Evolutionary conservation across 1,140 invertebrate species (phyloP), one percentile per base, ranked within the genome.

Genomic region (Diabrotica virgifera): DNA sequence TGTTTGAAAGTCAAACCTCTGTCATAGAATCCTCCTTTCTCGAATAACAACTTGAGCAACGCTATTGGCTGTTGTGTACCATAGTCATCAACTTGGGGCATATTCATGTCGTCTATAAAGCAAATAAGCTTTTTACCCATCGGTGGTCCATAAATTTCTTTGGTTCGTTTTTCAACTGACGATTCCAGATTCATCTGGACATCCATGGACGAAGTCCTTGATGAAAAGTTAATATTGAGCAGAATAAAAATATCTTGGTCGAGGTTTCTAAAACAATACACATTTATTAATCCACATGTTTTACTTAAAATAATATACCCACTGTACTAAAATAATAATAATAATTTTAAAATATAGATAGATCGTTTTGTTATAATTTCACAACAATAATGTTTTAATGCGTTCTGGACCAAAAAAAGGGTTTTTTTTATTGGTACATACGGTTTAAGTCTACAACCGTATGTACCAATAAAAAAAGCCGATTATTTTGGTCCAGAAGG

Each of bases 81-180:
- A 75, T 96, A 96, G 1, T 86, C 90, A 72, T 84, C 82, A 36
- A 94, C 90, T 80, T 92, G 86, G 46, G 94, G 93, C 93, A 95
- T 95, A 78, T 96, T 95, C 87, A 97, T 89, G 73, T 97, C 93
- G 77, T 97, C 95, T 68, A 97, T 90, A 76, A 96, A 96, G 68
- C 94, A 85, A 52, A 95, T 82, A 69, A 96, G 82, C 73, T 90
- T 89, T 81, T 94, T 96, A 13, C 93, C 93, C 51, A 90, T 83
- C 5, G 92, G 87, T 60, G 94, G 94, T 0, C 94, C 94, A 75
- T 90, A 96, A 13, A 89, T 88, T 76, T 95, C 90, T 78, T 94
- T 94, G 5, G 93, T 95, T 68, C 93, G 82, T 79, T 95, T 96
- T 74, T 95, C 92, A 5, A 96, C 86, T 36, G 87, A 87, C 0